Conservation (phyloP, 2,888 invertebrate genomes). For the Rhyacophila evoluta region DNA sequence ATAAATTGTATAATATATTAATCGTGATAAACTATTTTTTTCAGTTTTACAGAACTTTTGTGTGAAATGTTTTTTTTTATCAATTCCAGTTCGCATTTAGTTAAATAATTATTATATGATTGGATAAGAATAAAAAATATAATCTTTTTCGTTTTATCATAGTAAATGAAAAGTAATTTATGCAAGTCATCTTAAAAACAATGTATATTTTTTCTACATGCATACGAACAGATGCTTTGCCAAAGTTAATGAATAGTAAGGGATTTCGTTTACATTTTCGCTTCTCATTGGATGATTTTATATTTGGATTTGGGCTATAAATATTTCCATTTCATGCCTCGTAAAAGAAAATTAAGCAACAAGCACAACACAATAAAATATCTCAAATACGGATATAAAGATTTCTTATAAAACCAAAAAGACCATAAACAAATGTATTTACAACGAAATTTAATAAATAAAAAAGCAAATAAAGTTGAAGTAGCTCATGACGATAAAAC, state of each 20-base stretch:
- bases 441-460: too few species aligned
- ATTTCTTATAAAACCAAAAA: too few species aligned
- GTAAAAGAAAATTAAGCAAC: not conserved
- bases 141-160: not conserved
- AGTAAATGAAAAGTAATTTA: not conserved
- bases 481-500: too few species aligned
- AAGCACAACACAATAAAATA: not conserved
- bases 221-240: not conserved
- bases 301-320: not conserved
- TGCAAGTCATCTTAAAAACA: conserved; percentile 19
- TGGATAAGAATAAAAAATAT: not conserved
- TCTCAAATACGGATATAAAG: too few species aligned
- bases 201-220: not conserved
- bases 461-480: too few species aligned
- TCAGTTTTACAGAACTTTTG: too few species aligned
- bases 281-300: conserved; percentile 2
- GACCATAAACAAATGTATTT: too few species aligned
- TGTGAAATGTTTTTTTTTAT: too few species aligned
- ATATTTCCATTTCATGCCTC: conserved; percentile 6
- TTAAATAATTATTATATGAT: too few species aligned
- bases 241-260: conserved; percentile 9
- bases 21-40: too few species aligned
- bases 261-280: conserved; percentile 3
- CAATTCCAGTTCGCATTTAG: too few species aligned
- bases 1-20: too few species aligned